These are phyloP conservation scores for Mantis religiosa DNA, from an alignment of 2,888 invertebrate species.

Conservation along the genomic window DNA sequence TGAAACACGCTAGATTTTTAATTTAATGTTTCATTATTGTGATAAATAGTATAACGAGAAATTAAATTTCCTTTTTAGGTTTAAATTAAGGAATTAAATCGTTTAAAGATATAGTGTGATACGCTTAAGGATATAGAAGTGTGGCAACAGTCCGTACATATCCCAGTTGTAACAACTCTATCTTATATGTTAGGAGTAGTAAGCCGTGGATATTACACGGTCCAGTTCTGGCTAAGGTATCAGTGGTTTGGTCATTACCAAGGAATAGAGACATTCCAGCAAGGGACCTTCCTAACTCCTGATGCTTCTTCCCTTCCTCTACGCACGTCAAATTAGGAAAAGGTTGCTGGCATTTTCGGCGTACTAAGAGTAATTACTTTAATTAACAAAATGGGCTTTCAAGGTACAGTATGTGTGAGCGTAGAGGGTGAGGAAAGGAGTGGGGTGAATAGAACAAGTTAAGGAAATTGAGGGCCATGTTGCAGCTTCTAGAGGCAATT, in stretches of 20 bases:
- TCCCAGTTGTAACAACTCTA: too few relatives aligned
- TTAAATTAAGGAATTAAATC: too few relatives aligned
- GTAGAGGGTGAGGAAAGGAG: background rate
- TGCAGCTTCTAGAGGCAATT: background rate
- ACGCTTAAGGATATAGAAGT: too few relatives aligned
- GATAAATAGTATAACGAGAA: too few relatives aligned
- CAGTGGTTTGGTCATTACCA: background rate
- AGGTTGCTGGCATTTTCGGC: conserved; percentile 48
- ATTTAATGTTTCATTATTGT: too few relatives aligned
- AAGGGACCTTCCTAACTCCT: background rate
- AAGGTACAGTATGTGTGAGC: conserved; percentile 23
- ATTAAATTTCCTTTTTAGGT: too few relatives aligned
- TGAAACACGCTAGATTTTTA: too few relatives aligned
- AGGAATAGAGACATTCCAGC: conserved; percentile 4
- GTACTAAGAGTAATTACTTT: conserved; percentile 52
- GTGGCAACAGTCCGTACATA: too few relatives aligned
- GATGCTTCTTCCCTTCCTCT: conserved; percentile 36
- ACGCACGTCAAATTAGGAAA: conserved; percentile 50
- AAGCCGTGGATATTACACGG: background rate
- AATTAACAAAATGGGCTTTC: conserved; percentile 49
- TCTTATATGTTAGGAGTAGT: background rate
- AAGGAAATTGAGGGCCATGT: conserved; percentile 14
- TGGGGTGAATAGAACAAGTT: conserved; percentile 17
- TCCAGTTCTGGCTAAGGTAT: background rate
- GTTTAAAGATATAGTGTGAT: too few relatives aligned